These are phyloP conservation scores for Tenualosa thibaudeaui DNA, from an alignment of 2,797 vertebrate genomes.

Conservation along the genomic window DNA sequence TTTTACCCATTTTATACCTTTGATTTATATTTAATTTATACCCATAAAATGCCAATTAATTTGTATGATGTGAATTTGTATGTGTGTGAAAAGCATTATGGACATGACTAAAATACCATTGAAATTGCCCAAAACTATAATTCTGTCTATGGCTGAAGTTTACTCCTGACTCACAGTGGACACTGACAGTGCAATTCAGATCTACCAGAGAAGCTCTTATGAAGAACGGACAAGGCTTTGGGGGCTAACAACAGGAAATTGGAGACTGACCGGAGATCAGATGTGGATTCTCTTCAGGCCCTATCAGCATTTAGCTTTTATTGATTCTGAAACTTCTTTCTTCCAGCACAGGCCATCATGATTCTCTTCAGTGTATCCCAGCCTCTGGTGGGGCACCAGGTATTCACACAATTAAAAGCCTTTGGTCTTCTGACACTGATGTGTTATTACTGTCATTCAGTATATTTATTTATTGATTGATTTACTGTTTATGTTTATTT, in stretches of 20 bases:
- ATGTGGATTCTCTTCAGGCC: neutral
- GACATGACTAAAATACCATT: too few species aligned
- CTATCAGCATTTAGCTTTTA: neutral
- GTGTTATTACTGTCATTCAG: too few species aligned
- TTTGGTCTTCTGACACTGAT: neutral
- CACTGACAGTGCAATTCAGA: neutral
- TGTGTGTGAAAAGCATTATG: too few species aligned
- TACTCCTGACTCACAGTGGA: too few species aligned
- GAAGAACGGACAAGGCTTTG: neutral
- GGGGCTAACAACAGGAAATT: slow-evolving; percentile 8
- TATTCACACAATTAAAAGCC: neutral
- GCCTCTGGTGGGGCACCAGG: neutral
- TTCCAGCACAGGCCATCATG: neutral
- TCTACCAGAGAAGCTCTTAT: neutral
- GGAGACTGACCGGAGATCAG: neutral
- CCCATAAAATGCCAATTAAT: too few species aligned
- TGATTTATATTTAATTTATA: too few species aligned
- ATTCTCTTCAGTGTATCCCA: neutral
- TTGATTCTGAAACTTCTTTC: neutral
- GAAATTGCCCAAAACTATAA: too few species aligned
- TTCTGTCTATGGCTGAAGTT: too few species aligned
- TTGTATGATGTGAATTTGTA: too few species aligned
- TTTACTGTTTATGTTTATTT: too few species aligned
- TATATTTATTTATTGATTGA: too few species aligned
- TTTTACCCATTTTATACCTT: too few species aligned